Evolutionary conservation across 2,113 vertebrate genomes (phyloP), one percentile per base, ranked within the genome.

Genomic region (Cololabis saira): DNA sequence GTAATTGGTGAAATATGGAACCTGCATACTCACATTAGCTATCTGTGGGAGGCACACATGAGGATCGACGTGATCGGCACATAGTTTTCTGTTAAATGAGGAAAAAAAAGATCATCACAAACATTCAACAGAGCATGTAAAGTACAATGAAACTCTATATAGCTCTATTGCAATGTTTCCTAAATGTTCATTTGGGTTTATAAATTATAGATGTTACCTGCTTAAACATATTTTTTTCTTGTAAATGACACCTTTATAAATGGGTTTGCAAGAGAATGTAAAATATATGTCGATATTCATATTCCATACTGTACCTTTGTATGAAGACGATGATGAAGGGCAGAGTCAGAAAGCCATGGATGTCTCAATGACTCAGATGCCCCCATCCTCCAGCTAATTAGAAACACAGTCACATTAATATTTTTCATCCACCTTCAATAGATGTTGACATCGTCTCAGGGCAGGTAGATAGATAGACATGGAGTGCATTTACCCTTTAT

Each of bases 311-410:
- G n/a, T 50, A 98, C 96, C 95, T 97, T 92, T 62, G 87, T 60
- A 4, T 82, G 65, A 47, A 98, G 94, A 67, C 80, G 93, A 77
- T 85, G 87, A 86, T 96, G 98, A 60, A 98, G 94, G 52, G 59
- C 89, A 61, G 92, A 87, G 76, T 97, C 93, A 71, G 95, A 94
- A 17, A 99, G 78, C 98, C 98, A 99, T 3, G 95, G 94, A 71
- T 99, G 97, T 74, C 93, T 97, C 74, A 99, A 88, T n/a, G 97
- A 92, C 89, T 97, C 95, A 15, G 91, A 87, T 43, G 98, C 96
- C 44, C 96, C 96, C 87, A 98, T 95, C 83, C 98, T 95, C 96
- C 98, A 98, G 45, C 98, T 99, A 71, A 79, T 68, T 65, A 88
- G 66, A 85, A 53, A 81, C 13, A 85, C 3, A 10, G 33, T 14